Evolutionary conservation across 2,888 invertebrate species (phyloP).

Genomic region (Drosophila trichaetosa): DNA sequence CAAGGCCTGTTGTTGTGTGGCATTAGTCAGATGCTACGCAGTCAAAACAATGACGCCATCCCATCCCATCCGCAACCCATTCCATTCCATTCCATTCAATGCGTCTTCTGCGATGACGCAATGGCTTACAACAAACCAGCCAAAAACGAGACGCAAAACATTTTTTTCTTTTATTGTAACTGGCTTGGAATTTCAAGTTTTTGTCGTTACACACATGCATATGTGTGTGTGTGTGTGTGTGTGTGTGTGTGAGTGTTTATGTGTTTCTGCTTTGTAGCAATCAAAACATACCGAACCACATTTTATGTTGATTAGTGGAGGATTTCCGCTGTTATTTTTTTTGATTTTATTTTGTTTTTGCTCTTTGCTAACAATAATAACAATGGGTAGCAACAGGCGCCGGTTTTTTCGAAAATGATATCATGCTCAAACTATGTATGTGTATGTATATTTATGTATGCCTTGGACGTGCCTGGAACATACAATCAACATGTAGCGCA

Average conservation of each 20-base stretch:
- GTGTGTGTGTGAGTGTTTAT: background rate
- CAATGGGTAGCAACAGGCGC: conserved; percentile 17
- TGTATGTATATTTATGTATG: background rate
- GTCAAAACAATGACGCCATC: conserved; percentile 50
- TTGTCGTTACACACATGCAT: background rate
- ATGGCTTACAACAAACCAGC: conserved; percentile 39
- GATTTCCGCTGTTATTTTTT: conserved; percentile 49
- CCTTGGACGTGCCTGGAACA: background rate
- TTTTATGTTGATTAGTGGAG: conserved; percentile 52
- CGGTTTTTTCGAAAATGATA: conserved; percentile 42
- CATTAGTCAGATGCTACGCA: conserved; percentile 34
- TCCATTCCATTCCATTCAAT: background rate
- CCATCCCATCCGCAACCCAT: background rate
- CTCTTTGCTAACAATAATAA: conserved; percentile 9
- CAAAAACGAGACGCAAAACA: background rate
- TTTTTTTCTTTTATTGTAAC: background rate
- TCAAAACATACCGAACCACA: conserved; percentile 43
- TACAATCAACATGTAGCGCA: conserved; percentile 2
- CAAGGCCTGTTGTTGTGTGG: conserved; percentile 9
- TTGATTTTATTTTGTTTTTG: background rate
- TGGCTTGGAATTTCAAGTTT: conserved; percentile 26
- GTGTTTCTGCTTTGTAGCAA: background rate
- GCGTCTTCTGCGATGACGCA: conserved; percentile 52
- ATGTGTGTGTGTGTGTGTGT: background rate
- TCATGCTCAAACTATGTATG: conserved; percentile 34